Evolutionary conservation across 2,113 vertebrate genomes (phyloP).

Genomic region (Notothenia rossii): DNA sequence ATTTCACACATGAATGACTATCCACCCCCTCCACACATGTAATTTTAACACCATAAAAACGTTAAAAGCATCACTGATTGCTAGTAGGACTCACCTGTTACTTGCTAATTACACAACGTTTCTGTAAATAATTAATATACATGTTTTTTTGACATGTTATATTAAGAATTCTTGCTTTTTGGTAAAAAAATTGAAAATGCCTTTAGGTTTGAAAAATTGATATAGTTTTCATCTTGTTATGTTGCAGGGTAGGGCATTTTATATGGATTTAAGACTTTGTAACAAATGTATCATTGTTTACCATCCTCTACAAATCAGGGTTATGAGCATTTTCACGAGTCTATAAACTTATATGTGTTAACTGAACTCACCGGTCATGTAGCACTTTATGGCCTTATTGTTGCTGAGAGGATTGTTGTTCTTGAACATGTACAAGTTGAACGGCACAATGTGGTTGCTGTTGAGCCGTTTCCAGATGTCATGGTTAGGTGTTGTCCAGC

Average conservation of each 20-base stretch:
- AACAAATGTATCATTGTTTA: not conserved
- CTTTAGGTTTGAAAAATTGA: not conserved
- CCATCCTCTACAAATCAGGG: not conserved
- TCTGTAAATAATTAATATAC: not conserved
- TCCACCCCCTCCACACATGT: not conserved
- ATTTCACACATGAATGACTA: not conserved
- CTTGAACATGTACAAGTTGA: constrained; percentile 99
- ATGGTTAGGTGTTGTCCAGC: constrained; percentile 96
- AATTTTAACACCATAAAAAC: constrained; percentile 19
- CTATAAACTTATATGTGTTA: not conserved
- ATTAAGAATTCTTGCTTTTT: not conserved
- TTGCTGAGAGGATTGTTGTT: constrained; percentile 98
- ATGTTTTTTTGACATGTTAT: not conserved
- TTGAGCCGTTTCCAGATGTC: constrained; percentile 94
- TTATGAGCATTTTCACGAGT: not conserved
- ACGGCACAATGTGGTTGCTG: constrained; percentile 92
- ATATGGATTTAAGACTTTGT: not conserved
- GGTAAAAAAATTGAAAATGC: not conserved
- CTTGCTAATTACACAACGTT: constrained; percentile 24
- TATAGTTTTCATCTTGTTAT: not conserved
- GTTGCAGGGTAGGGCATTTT: not conserved
- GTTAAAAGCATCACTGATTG: constrained; percentile 9
- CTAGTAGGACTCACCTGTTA: constrained; percentile 11
- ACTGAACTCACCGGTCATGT: constrained; percentile 93
- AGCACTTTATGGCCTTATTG: constrained; percentile 96